phyloP scores from a whole-genome alignment of 2,888 invertebrate genomes.

The Cataglyphis cursor region DNA sequence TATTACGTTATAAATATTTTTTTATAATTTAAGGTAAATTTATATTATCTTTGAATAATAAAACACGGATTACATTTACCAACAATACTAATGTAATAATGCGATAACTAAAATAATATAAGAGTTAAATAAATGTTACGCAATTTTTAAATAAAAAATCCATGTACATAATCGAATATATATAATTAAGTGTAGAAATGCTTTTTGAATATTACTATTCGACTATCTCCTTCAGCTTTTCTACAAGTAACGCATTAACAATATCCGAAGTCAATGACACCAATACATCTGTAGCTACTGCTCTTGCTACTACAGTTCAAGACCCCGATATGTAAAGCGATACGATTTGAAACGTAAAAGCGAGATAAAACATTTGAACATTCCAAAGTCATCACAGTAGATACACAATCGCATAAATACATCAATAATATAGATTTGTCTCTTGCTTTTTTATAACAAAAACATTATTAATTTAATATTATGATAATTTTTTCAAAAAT shows the following conservation, averaged over 20 bases:
- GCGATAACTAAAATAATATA: too few relatives aligned
- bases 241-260: slow-evolving; percentile 64
- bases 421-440: slow-evolving; percentile 67
- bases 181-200: slow-evolving; percentile 29
- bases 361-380: slow-evolving; percentile 67
- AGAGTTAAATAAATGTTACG: too few relatives aligned
- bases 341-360: slow-evolving; percentile 67
- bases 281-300: slow-evolving; percentile 68
- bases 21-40: too few relatives aligned
- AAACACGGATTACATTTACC: too few relatives aligned
- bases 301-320: slow-evolving; percentile 70
- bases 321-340: slow-evolving; percentile 72
- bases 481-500: neutral
- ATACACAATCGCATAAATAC: neutral
- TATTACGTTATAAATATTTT: too few relatives aligned
- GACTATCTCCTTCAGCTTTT: slow-evolving; percentile 63
- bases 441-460: slow-evolving; percentile 50
- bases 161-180: neutral
- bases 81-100: too few relatives aligned
- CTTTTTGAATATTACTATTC: slow-evolving; percentile 61
- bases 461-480: slow-evolving; percentile 1
- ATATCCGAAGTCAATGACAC: slow-evolving; percentile 76
- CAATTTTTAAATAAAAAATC: too few relatives aligned
- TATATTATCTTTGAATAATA: too few relatives aligned
- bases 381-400: slow-evolving; percentile 26